Percentiles rank a stretch among this genome's conserved stretches.
Conservation (phyloP, 2,113 vertebrate species). For the Penelope pileata region DNA sequence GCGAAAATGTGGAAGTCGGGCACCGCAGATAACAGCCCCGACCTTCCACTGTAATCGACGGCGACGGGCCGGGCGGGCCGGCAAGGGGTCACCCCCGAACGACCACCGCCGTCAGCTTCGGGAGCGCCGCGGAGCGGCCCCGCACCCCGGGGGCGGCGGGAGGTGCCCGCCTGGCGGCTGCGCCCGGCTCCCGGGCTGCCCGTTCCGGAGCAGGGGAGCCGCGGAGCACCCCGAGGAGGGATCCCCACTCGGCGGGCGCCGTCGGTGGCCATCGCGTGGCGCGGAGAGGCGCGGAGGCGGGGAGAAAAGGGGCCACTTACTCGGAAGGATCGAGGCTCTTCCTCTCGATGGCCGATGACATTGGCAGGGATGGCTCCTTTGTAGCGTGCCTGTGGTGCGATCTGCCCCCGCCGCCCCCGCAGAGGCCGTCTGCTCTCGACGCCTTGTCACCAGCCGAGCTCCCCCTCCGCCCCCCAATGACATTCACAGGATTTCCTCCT, state of each 20-base stretch:
- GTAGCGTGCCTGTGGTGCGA: conserved; percentile 60
- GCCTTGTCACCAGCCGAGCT: conserved; percentile 63
- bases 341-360: conserved; percentile 95
- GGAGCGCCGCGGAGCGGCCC: background rate
- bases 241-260: too few relatives aligned
- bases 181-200: too few relatives aligned
- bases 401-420: conserved; percentile 51
- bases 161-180: background rate
- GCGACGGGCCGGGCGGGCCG: background rate
- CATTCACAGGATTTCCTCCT: conserved; percentile 79
- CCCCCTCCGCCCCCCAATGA: conserved; percentile 77
- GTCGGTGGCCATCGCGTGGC: too few relatives aligned
- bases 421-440: conserved; percentile 40
- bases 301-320: conserved; percentile 79
- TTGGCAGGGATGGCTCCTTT: conserved; percentile 77
- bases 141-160: background rate
- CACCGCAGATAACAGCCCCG: conserved; percentile 40
- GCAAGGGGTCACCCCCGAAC: background rate
- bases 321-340: conserved; percentile 94
- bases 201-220: too few relatives aligned
- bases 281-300: too few relatives aligned
- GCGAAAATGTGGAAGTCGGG: conserved; percentile 59
- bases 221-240: too few relatives aligned
- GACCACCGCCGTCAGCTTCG: background rate
- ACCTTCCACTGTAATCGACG: background rate